Percentiles rank a stretch among this genome's conserved stretches.
Conservation (phyloP, 1,140 invertebrate species). For the Solenopsis fugax region DNA sequence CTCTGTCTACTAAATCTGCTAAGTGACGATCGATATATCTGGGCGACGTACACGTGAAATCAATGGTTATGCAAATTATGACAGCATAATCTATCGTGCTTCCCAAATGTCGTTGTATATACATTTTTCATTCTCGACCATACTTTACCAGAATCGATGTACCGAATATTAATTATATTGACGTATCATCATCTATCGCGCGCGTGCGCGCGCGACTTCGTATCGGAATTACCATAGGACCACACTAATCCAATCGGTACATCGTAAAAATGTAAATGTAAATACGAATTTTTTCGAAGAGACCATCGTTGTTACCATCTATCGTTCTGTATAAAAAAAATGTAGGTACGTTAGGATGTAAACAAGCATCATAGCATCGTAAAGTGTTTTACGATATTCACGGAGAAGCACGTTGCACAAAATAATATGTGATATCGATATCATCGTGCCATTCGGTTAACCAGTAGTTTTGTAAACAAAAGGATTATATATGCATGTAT, state of each 20-base stretch:
- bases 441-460: not conserved
- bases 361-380: not conserved
- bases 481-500: not conserved
- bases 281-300: slow-evolving; percentile 19
- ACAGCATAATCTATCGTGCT: slow-evolving; percentile 39
- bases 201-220: not conserved
- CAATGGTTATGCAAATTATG: slow-evolving; percentile 21
- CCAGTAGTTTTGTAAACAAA: not conserved
- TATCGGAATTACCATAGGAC: slow-evolving; percentile 20
- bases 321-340: slow-evolving; percentile 34
- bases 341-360: not conserved
- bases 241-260: slow-evolving; percentile 27
- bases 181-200: slow-evolving; percentile 3
- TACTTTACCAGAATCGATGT: slow-evolving; percentile 4
- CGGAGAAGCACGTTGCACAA: slow-evolving; percentile 8
- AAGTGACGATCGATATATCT: slow-evolving; percentile 29
- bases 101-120: slow-evolving; percentile 1
- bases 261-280: not conserved
- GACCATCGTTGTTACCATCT: not conserved
- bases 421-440: not conserved
- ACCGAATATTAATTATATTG: slow-evolving; percentile 36
- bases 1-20: slow-evolving; percentile 10
- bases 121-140: slow-evolving; percentile 36
- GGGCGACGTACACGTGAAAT: not conserved
- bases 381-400: slow-evolving; percentile 28